Evolutionary conservation across 2,113 vertebrate genomes (phyloP).

Genomic region (Carassius auratus): DNA sequence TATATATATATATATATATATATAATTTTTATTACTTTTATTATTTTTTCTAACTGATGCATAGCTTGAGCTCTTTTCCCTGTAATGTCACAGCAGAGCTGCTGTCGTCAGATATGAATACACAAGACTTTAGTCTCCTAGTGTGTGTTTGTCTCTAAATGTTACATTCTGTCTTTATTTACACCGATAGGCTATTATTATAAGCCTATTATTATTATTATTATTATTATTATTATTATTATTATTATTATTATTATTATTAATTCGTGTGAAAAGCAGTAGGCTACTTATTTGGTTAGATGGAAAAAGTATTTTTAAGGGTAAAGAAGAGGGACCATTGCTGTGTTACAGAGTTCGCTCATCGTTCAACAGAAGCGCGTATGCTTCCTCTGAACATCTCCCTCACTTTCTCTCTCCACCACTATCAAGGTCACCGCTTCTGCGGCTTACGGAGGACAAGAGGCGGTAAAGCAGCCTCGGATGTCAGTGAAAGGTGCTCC

Average conservation of each 20-base stretch:
- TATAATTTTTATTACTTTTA: neutral
- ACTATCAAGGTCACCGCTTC: slow-evolving; percentile 74
- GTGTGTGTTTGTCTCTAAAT: neutral
- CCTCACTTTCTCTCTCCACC: slow-evolving; percentile 48
- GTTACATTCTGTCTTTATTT: neutral
- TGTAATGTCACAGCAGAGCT: slow-evolving; percentile 46
- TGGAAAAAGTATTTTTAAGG: neutral
- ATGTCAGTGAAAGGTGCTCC: slow-evolving; percentile 63
- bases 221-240: neutral
- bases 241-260: neutral
- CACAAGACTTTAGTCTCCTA: neutral
- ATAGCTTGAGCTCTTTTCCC: neutral
- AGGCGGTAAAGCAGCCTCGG: slow-evolving; percentile 63
- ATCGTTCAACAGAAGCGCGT: slow-evolving; percentile 31
- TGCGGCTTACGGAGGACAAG: slow-evolving; percentile 64
- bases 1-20: neutral
- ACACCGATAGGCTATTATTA: neutral
- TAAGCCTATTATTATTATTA: neutral
- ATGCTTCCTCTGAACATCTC: slow-evolving; percentile 57
- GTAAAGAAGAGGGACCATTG: neutral
- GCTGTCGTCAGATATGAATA: slow-evolving; percentile 64
- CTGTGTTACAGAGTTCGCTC: neutral
- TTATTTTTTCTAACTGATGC: neutral
- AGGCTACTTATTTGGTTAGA: neutral
- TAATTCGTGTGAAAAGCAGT: neutral